Base-by-base conservation (phyloP, 2,113 vertebrate genomes). In the Podiceps cristatus region DNA sequence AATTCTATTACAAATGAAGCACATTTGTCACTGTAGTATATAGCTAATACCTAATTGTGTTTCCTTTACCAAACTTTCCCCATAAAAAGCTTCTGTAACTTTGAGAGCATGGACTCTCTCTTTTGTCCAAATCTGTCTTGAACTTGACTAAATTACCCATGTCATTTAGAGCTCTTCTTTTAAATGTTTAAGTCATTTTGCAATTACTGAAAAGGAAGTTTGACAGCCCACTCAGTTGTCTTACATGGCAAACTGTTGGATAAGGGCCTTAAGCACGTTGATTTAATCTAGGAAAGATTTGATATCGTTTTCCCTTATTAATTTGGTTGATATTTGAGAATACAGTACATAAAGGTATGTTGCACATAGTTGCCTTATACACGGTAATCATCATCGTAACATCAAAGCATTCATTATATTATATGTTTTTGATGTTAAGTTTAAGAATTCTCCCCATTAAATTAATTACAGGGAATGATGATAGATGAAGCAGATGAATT, bases 401-500 rank as follows among this genome's bases (percentile, higher is more conserved):
- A 27, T 37, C 44, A 86, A 31, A 82, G 11, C 18, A 31, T 73
- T 82, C 5, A 19, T 89, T 37, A 9, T 50, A 11, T 64, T 77
- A 9, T 25, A 16, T 45, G 45, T 45, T 29, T 92, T 42, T 78
- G 29, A 10, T 9, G 11, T 83, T 35, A 95, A 67, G 13, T 40
- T 93, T 76, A 78, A 87, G n/a, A 49, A n/a, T 72, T 93, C 20
- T 73, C 28, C 23, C 13, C 4, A 1, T 80, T 74, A 24, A 78
- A 50, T 86, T 66, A 64, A 59, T 95, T 96, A 31, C 44, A 99
- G 98, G 98, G 98, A 86, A 99, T 99, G 98, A 99, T 99, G 98
- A 99, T 99, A 96, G 98, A 99, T 92, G 98, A 99, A 98, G 98
- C 98, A 63, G 98, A 99, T 95, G 98, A 99, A 93, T 99, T 99